Percentiles rank a stretch among this genome's conserved stretches.
Evolutionary conservation across 2,888 invertebrate genomes (phyloP).

Genomic region (Philonicus albiceps): DNA sequence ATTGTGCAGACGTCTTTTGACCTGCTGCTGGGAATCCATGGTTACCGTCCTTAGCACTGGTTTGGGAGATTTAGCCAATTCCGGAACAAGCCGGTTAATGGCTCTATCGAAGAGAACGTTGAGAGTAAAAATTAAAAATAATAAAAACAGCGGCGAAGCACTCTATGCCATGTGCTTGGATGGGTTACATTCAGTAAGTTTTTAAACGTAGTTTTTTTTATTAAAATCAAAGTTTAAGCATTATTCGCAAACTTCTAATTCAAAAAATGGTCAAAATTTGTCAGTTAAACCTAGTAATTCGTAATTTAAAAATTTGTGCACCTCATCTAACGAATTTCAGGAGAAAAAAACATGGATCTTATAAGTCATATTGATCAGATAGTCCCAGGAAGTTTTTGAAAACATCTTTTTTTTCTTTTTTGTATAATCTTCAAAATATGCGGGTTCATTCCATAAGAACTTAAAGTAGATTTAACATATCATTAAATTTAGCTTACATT

Average conservation of each 20-base stretch:
- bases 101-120: conserved; percentile 67
- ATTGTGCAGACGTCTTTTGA: conserved; percentile 78
- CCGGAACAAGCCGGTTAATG: conserved; percentile 67
- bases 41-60: conserved; percentile 86
- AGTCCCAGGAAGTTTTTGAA: too few species aligned
- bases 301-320: too few species aligned
- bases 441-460: neutral
- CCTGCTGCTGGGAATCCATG: conserved; percentile 92
- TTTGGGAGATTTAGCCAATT: conserved; percentile 66
- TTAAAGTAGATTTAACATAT: neutral
- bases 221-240: neutral
- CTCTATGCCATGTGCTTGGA: conserved; percentile 86
- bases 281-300: too few species aligned
- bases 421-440: too few species aligned
- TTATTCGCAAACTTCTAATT: too few species aligned
- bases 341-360: too few species aligned
- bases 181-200: conserved; percentile 82
- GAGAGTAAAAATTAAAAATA: conserved; percentile 61
- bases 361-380: too few species aligned
- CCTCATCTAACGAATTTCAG: too few species aligned
- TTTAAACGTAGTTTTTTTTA: neutral
- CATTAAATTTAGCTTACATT: neutral
- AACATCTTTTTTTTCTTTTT: too few species aligned
- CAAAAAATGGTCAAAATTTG: too few species aligned
- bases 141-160: conserved; percentile 73